phyloP scores from a whole-genome alignment of 2,888 invertebrate species.

The Melanargia galathea region DNA sequence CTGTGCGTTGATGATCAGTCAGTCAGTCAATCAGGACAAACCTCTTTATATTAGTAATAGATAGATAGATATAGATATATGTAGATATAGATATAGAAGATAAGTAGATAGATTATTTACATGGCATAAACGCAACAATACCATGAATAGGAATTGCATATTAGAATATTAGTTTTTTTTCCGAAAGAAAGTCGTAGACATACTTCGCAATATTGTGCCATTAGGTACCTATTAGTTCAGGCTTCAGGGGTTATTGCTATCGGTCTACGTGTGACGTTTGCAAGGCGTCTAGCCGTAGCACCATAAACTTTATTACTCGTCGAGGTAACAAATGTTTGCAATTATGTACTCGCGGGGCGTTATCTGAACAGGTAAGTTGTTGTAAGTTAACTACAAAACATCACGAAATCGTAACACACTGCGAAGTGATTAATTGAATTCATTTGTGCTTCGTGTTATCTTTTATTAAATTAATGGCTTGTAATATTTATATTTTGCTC shows the following conservation, averaged over 20 bases:
- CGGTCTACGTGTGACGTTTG: background rate
- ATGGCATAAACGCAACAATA: background rate
- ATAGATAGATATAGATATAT: too few species aligned
- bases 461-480: conserved; percentile 12
- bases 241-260: background rate
- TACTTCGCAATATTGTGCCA: background rate
- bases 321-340: conserved; percentile 42
- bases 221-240: too few species aligned
- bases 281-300: conserved; percentile 36
- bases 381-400: conserved; percentile 37
- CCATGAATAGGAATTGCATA: background rate
- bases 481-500: conserved; percentile 11
- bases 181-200: background rate
- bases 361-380: conserved; percentile 41
- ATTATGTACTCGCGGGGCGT: conserved; percentile 43
- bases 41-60: too few species aligned
- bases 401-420: conserved; percentile 27
- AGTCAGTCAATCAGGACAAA: too few species aligned
- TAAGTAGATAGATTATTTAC: too few species aligned
- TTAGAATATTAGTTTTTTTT: background rate
- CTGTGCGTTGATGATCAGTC: too few species aligned
- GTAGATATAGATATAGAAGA: too few species aligned
- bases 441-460: conserved; percentile 22
- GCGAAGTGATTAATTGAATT: conserved; percentile 32
- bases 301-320: conserved; percentile 43